Evolutionary conservation across 2,797 vertebrate species (phyloP).

Genomic region (Chelon labrosus): DNA sequence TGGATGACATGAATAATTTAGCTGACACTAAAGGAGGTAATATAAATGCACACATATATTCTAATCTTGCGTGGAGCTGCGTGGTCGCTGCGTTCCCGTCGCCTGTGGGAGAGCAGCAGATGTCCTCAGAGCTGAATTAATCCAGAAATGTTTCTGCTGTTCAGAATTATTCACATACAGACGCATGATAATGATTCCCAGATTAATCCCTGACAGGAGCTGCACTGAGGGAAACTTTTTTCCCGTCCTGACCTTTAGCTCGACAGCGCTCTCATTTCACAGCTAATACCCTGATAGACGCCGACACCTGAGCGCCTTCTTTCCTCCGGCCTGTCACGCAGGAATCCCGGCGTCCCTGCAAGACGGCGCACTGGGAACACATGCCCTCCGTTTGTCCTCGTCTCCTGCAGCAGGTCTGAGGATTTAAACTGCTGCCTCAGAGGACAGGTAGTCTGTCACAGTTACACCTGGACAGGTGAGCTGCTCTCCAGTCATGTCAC

Average conservation of each 20-base stretch:
- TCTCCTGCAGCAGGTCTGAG: too few species aligned
- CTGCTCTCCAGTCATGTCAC: too few species aligned
- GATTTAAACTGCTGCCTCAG: too few species aligned
- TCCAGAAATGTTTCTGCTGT: constrained; percentile 76
- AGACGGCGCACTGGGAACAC: constrained; percentile 43
- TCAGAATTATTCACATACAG: constrained; percentile 82
- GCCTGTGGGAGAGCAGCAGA: constrained; percentile 61
- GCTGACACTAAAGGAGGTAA: constrained; percentile 85
- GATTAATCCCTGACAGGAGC: constrained; percentile 76
- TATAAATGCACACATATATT: constrained; percentile 90
- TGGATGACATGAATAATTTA: constrained; percentile 88
- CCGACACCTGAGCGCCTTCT: constrained; percentile 52
- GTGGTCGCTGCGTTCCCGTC: constrained; percentile 54
- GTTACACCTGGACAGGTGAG: too few species aligned
- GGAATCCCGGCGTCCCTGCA: constrained; percentile 44
- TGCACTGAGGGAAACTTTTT: constrained; percentile 42
- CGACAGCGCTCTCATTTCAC: constrained; percentile 52
- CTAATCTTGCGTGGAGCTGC: constrained; percentile 73
- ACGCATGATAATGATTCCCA: constrained; percentile 82
- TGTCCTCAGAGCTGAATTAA: constrained; percentile 77
- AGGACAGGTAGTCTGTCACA: too few species aligned
- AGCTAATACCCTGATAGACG: constrained; percentile 56
- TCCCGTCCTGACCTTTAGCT: constrained; percentile 75
- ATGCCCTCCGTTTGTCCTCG: constrained; percentile 43
- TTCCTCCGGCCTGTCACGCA: constrained; percentile 50